Base-by-base conservation (phyloP, 2,888 invertebrate genomes). In the Thymelicus acteon region DNA sequence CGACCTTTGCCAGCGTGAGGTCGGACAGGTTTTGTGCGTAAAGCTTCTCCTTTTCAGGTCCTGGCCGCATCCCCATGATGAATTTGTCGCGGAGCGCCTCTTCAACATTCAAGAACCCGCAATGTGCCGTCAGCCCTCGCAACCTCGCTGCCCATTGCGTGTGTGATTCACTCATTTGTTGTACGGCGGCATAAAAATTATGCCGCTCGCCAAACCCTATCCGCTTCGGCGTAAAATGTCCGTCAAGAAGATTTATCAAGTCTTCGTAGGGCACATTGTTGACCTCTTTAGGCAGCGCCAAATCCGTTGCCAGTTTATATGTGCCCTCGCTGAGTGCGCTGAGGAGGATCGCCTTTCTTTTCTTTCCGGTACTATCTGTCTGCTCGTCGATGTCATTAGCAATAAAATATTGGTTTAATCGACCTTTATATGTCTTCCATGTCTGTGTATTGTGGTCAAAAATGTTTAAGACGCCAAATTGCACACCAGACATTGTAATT, bases 121-220 rank as follows among this genome's bases (percentile, higher is more conserved):
- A 76, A n/a, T 73, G 44, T 2, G 69, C 67, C 12, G 75, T 67
- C 1, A 74, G 49, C 7, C 73, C 75, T 1, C 72, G 62, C 13
- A 75, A 47, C 10, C 74, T 60, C 44, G 75, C 75, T n/a, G 74
- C 73, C 73, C 74, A 74, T 39, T 74, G 71, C 7, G 71, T 31
- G 57, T 73, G 71, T 0, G 73, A 71, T 52, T 82, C 80, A 10
- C 71, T 73, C 7, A 64, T 24, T 31, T 69, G 71, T 63, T 80
- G 80, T 8, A 60, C 52, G 1, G 79, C 78, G 0, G 77, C 67
- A 49, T 80, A 79, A 67, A 82, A 80, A 6, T 77, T 77, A 52
- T 75, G 75, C 0, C 78, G 74, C 60, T 80, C 80, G 2, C 75
- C 71, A 60, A 81, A 82, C 0, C 79, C 80, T 8, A 74, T 60